Evolutionary conservation across 2,113 vertebrate genomes (phyloP).

Genomic region (Papio anubis): DNA sequence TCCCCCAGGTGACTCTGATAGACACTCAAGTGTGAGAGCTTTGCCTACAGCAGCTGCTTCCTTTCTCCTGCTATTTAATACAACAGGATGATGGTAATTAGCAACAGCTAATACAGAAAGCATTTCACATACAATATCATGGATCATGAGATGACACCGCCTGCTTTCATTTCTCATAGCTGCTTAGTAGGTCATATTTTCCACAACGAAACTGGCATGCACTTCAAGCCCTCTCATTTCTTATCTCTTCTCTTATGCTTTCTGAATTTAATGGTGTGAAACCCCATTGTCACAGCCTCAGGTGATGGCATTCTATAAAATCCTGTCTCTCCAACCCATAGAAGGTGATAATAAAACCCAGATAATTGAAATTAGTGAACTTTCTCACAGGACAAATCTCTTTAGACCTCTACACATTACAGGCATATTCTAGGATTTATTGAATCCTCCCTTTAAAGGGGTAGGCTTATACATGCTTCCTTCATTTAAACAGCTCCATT

Average conservation of each 20-base stretch:
- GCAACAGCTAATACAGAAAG: neutral
- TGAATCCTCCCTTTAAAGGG: neutral
- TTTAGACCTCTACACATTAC: neutral
- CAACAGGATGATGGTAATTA: neutral
- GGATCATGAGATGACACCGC: neutral
- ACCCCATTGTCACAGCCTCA: neutral
- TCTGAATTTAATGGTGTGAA: conserved; percentile 59
- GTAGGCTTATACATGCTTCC: neutral
- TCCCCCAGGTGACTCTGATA: neutral
- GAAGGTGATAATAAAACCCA: conserved; percentile 41
- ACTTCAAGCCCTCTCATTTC: neutral
- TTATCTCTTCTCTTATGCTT: neutral
- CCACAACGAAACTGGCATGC: neutral
- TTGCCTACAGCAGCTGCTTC: fast-evolving
- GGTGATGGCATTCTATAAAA: conserved; percentile 49
- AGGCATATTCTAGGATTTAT: neutral
- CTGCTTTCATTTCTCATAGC: neutral
- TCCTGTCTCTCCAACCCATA: neutral
- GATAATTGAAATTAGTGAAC: conserved; percentile 62
- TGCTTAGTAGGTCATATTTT: neutral
- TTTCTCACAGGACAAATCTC: neutral
- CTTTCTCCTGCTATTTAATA: neutral
- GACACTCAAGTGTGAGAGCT: neutral
- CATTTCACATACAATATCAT: neutral
- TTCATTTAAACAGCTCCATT: neutral